Evolutionary conservation across 2,797 vertebrate species (phyloP).

Genomic region (Eulemur coronatus): DNA sequence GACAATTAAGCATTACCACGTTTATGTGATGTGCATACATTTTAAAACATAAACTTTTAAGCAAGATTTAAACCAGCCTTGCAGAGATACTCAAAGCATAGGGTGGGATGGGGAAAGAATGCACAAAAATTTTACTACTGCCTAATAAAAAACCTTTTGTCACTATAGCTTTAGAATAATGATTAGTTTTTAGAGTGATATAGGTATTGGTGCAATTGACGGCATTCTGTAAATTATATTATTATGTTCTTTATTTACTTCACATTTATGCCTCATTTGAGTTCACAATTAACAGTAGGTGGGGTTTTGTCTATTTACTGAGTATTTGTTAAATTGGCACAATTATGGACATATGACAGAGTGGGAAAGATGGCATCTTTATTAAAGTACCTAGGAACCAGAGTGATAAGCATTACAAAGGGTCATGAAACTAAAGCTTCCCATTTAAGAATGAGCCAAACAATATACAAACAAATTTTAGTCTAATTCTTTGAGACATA

Average conservation of each 20-base stretch:
- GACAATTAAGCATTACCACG: slow-evolving; percentile 60
- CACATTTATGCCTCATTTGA: not conserved
- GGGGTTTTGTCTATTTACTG: not conserved
- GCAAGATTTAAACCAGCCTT: slow-evolving; percentile 45
- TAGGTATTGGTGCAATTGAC: not conserved
- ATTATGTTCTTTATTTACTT: slow-evolving; percentile 12
- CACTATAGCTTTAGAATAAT: not conserved
- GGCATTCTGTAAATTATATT: slow-evolving; percentile 16
- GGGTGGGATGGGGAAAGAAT: not conserved
- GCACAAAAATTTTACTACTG: not conserved
- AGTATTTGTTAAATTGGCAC: not conserved
- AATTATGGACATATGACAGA: not conserved
- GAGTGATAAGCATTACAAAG: not conserved
- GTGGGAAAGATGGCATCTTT: not conserved
- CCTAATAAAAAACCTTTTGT: slow-evolving; percentile 1
- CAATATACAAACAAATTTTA: not conserved
- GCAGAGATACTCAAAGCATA: slow-evolving; percentile 33
- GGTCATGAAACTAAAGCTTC: not conserved
- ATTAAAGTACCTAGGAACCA: slow-evolving; percentile 5
- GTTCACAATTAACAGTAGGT: not conserved
- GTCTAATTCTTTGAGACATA: not conserved
- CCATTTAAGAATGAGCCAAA: not conserved
- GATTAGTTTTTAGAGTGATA: not conserved
- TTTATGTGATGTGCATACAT: slow-evolving; percentile 43
- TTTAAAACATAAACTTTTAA: slow-evolving; percentile 59